phyloP scores from a whole-genome alignment of 2,113 vertebrate species.

The Melanerpes formicivorus region DNA sequence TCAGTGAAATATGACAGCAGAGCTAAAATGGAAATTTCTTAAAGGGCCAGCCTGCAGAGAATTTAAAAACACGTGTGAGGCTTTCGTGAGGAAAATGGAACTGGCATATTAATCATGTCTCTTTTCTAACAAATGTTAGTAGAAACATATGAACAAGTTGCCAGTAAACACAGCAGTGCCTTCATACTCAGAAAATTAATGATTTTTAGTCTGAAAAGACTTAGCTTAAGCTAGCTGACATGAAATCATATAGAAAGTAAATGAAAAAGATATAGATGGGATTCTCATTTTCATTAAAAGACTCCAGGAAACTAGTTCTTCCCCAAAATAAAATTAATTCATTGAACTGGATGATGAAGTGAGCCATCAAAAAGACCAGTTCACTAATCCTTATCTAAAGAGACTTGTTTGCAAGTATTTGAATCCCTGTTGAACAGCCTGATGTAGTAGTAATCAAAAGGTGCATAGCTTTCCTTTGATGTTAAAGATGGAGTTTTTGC shows the following conservation, averaged over 20 bases:
- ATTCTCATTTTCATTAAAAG: background rate
- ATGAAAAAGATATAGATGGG: background rate
- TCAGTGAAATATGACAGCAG: background rate
- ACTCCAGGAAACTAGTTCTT: background rate
- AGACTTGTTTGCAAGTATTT: conserved; percentile 34
- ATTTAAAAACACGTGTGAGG: background rate
- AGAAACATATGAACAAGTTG: background rate
- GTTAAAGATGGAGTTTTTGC: conserved; percentile 44
- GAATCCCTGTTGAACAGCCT: conserved; percentile 40
- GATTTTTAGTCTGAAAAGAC: background rate
- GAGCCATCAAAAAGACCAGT: conserved; percentile 5
- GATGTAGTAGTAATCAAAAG: conserved; percentile 46
- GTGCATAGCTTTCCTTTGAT: conserved; percentile 28
- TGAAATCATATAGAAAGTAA: background rate
- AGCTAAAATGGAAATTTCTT: background rate
- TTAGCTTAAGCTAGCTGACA: background rate
- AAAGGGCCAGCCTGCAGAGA: background rate
- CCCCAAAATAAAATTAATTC: background rate
- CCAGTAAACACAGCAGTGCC: background rate
- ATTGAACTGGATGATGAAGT: background rate
- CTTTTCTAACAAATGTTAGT: background rate
- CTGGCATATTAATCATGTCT: background rate
- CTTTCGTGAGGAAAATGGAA: background rate
- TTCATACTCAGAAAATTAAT: background rate
- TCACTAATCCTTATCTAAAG: background rate